Percentiles rank a stretch among this genome's conserved stretches.
These are phyloP conservation scores for Zeugodacus cucurbitae DNA, from an alignment of 1,140 invertebrate species.

Conservation along the genomic window DNA sequence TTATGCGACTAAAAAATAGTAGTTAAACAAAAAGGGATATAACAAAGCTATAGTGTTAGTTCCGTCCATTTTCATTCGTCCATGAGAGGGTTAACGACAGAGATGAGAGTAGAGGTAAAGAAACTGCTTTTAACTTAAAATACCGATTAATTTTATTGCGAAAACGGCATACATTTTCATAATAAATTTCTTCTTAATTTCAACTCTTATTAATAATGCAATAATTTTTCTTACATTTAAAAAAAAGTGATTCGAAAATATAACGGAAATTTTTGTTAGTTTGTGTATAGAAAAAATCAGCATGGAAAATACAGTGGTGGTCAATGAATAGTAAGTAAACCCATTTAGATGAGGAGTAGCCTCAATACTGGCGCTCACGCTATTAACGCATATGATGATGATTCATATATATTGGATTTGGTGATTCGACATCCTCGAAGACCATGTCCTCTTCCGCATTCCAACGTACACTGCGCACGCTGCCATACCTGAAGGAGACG, in stretches of 20 bases:
- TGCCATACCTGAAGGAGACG: constrained; percentile 44
- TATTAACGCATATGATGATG: not conserved
- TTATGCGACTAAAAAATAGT: no score
- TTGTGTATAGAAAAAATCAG: constrained; percentile 16
- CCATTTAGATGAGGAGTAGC: not conserved
- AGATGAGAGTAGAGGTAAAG: no score
- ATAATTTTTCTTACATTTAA: not conserved
- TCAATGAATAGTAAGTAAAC: not conserved
- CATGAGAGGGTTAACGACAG: no score
- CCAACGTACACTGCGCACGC: constrained; percentile 60
- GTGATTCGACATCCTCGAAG: constrained; percentile 58
- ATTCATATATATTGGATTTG: constrained; percentile 18
- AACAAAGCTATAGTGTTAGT: no score
- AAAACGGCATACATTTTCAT: not conserved
- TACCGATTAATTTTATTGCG: not conserved
- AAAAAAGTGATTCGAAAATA: constrained; percentile 1
- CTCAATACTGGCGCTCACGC: not conserved
- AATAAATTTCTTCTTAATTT: not conserved
- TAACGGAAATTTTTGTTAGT: not conserved
- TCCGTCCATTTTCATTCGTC: no score
- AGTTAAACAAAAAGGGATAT: no score
- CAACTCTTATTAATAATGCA: not conserved
- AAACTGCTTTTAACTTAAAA: no score
- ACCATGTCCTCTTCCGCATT: constrained; percentile 54
- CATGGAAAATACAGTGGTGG: not conserved